Conservation (phyloP, 2,888 invertebrate species). For the Villa cingulata region DNA sequence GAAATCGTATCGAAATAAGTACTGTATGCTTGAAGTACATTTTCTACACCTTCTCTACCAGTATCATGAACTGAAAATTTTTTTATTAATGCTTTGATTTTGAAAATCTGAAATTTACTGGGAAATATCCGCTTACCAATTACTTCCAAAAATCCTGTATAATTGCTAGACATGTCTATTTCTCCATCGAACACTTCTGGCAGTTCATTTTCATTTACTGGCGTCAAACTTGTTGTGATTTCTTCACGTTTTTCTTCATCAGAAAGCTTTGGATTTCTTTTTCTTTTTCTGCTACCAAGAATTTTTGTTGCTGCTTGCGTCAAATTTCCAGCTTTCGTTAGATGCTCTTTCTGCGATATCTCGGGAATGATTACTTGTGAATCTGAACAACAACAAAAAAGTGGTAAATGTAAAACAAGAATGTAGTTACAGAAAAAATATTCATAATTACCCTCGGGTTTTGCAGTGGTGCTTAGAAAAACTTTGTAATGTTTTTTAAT, state of each 20-base stretch:
- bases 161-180: conserved; percentile 63
- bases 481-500: not conserved
- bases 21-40: conserved; percentile 53
- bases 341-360: conserved; percentile 22
- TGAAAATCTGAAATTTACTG: too few relatives aligned
- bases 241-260: conserved; percentile 8
- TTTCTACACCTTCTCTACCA: conserved; percentile 27
- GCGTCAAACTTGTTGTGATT: conserved; percentile 3
- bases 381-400: conserved; percentile 1
- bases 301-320: conserved; percentile 28
- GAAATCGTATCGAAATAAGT: conserved; percentile 59
- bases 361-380: conserved; percentile 12
- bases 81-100: not conserved
- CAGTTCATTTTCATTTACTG: conserved; percentile 21
- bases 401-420: not conserved
- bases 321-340: conserved; percentile 24
- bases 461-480: conserved; percentile 9
- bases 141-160: conserved; percentile 74
- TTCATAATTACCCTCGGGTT: conserved; percentile 12
- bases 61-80: conserved; percentile 20
- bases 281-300: conserved; percentile 22
- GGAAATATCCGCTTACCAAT: conserved; percentile 51
- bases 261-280: conserved; percentile 24
- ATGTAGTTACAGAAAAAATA: not conserved
- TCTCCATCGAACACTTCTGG: conserved; percentile 52